Evolutionary conservation across 2,113 vertebrate genomes (phyloP).

Genomic region (Cyprinodon brontotheroides): DNA sequence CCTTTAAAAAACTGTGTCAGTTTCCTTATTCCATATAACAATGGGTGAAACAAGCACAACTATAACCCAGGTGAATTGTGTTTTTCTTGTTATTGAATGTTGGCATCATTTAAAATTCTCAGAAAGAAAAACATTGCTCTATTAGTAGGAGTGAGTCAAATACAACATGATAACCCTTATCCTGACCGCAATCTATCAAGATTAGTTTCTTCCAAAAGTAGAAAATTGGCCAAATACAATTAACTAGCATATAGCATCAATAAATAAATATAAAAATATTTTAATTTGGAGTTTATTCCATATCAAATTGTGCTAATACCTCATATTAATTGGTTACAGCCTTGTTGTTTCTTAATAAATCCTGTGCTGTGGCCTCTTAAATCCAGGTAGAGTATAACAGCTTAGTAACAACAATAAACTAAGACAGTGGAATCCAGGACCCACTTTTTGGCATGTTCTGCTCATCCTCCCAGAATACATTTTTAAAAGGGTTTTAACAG

Average conservation of each 20-base stretch:
- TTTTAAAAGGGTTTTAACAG: not conserved
- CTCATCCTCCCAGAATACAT: too few species aligned
- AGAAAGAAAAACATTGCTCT: not conserved
- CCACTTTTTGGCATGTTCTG: not conserved
- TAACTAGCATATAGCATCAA: not conserved
- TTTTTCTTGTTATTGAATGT: not conserved
- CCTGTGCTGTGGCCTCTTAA: slow-evolving; percentile 26
- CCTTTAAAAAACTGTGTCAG: slow-evolving; percentile 6
- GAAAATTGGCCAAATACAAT: not conserved
- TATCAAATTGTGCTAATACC: slow-evolving; percentile 31
- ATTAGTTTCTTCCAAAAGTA: not conserved
- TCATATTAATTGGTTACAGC: slow-evolving; percentile 40
- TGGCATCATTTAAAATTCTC: not conserved
- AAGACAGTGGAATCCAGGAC: not conserved
- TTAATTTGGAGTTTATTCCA: not conserved
- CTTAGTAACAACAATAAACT: slow-evolving; percentile 56
- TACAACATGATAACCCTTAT: not conserved
- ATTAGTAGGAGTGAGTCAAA: not conserved
- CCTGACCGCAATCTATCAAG: not conserved
- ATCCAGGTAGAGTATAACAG: slow-evolving; percentile 29
- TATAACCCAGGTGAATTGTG: not conserved
- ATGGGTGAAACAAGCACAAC: not conserved
- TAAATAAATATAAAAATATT: not conserved
- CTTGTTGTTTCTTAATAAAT: slow-evolving; percentile 58
- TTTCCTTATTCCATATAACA: not conserved